These are phyloP conservation scores for Steromphala cineraria DNA, from an alignment of 2,888 invertebrate genomes.

Conservation along the genomic window DNA sequence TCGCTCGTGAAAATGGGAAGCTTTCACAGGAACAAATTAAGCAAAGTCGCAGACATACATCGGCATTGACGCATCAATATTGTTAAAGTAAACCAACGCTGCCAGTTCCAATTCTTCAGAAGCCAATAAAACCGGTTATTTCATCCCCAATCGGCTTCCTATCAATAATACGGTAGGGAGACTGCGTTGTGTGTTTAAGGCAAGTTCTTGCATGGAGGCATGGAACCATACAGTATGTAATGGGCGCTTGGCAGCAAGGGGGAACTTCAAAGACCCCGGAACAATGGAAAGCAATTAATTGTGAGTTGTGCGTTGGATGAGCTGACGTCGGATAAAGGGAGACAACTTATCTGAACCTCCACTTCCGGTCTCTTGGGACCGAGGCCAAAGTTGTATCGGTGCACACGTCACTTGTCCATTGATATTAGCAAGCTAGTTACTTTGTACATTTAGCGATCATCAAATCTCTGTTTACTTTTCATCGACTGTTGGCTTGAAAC, in stretches of 20 bases:
- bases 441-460: conserved; percentile 3
- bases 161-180: not conserved
- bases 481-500: not conserved
- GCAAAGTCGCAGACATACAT: not conserved
- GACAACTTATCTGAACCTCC: not conserved
- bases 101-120: not conserved
- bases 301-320: not conserved
- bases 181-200: not conserved
- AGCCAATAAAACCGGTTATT: not conserved
- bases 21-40: not conserved
- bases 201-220: not conserved
- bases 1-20: not conserved
- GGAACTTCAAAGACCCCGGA: not conserved
- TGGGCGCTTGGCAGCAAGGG: not conserved
- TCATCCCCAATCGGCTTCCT: not conserved
- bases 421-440: conserved; percentile 6
- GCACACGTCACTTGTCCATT: not conserved
- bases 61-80: not conserved
- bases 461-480: conserved; percentile 1
- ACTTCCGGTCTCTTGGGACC: not conserved
- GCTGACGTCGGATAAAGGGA: not conserved
- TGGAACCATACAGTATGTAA: not conserved
- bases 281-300: conserved; percentile 4
- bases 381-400: not conserved
- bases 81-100: not conserved